Conservation (phyloP, 23 tunicate species). For the Clavelina lepadiformis region DNA sequence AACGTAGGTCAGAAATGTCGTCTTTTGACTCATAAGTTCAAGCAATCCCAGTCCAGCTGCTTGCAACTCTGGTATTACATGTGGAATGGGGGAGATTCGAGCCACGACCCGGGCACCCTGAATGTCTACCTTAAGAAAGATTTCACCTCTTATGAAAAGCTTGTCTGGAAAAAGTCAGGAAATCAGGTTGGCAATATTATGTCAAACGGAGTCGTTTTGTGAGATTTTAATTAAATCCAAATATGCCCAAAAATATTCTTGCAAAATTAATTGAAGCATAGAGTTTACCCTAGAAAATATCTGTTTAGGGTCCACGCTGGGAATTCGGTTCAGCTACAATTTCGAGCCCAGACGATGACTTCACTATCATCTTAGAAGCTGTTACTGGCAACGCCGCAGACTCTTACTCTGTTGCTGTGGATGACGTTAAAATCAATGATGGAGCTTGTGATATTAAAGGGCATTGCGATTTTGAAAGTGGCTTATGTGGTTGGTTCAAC, state of each 20-base stretch:
- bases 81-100: slow-evolving; percentile 57
- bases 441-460: slow-evolving; percentile 76
- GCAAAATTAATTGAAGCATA: not conserved
- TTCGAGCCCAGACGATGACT: slow-evolving; percentile 16
- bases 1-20: slow-evolving; percentile 45
- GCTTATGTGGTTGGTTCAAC: slow-evolving; percentile 73
- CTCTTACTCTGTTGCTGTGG: slow-evolving; percentile 61
- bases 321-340: slow-evolving; percentile 56
- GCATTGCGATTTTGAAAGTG: slow-evolving; percentile 75
- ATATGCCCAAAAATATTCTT: not conserved
- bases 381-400: slow-evolving; percentile 33
- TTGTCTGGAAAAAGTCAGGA: slow-evolving; percentile 51
- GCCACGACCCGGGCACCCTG: slow-evolving; percentile 67
- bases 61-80: slow-evolving; percentile 88
- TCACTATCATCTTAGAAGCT: slow-evolving; percentile 61
- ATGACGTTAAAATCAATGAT: slow-evolving; percentile 57
- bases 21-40: slow-evolving; percentile 56
- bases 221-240: too few species aligned
- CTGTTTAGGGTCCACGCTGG: slow-evolving; percentile 68
- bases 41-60: slow-evolving; percentile 46
- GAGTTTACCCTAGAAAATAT: not conserved
- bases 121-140: slow-evolving; percentile 54
- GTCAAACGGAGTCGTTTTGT: not conserved
- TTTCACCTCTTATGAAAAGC: slow-evolving; percentile 4
- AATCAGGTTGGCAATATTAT: slow-evolving; percentile 48